phyloP scores from a whole-genome alignment of 2,888 invertebrate genomes.

The Erebia palarica region DNA sequence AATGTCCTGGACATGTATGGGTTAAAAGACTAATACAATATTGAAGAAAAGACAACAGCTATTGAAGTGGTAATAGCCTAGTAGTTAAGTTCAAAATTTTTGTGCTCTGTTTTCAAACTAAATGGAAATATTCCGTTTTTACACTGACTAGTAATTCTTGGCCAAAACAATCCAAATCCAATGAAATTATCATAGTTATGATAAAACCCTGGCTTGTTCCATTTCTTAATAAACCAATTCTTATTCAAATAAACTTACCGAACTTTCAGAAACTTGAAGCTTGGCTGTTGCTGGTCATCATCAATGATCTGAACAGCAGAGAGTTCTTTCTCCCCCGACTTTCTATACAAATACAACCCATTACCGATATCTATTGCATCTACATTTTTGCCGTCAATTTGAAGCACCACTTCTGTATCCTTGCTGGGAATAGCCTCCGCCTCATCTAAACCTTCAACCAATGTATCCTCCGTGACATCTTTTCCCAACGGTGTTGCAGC shows the following conservation, averaged over 20 bases:
- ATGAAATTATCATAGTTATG: too few species aligned
- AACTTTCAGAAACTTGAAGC: conserved; percentile 77
- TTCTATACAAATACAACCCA: conserved; percentile 74
- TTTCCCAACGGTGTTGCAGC: conserved; percentile 47
- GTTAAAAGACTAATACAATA: too few species aligned
- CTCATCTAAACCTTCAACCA: conserved; percentile 50
- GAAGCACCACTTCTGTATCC: conserved; percentile 72
- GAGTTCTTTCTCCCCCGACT: conserved; percentile 69
- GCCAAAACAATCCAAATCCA: too few species aligned
- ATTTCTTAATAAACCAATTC: too few species aligned
- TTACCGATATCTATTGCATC: conserved; percentile 78
- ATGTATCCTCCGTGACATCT: conserved; percentile 43
- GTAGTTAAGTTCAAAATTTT: too few species aligned
- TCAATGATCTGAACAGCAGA: conserved; percentile 75
- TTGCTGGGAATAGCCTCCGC: conserved; percentile 58
- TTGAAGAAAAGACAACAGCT: too few species aligned
- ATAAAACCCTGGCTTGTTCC: too few species aligned
- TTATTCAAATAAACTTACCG: conserved; percentile 57
- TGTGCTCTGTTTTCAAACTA: too few species aligned
- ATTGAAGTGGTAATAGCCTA: too few species aligned
- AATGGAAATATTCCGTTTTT: too few species aligned
- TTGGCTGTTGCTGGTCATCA: conserved; percentile 65
- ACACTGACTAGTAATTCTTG: too few species aligned
- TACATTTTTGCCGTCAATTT: conserved; percentile 76
- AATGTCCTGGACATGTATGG: too few species aligned